A percentile compares a stretch with the other conserved stretches of the same genome.
Evolutionary conservation across 2,797 vertebrate species (phyloP).

Genomic region (Podarcis lilfordi): DNA sequence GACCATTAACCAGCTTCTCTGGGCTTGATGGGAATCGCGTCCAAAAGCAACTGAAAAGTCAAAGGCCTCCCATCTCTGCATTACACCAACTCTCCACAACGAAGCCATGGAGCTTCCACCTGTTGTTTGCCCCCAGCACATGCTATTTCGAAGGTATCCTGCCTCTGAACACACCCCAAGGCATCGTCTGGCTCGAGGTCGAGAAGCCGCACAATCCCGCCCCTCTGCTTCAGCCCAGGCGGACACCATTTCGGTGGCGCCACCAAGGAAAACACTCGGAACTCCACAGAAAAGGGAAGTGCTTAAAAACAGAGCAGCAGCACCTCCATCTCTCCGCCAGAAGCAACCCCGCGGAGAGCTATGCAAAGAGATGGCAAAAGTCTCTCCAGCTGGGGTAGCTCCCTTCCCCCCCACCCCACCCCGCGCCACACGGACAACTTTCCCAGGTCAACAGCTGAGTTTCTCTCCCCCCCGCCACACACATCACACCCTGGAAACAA

Average conservation of each 20-base stretch:
- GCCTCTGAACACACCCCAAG: not conserved
- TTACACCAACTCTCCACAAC: not conserved
- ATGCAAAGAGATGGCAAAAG: not conserved
- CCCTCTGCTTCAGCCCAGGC: not conserved
- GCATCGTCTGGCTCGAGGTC: not conserved
- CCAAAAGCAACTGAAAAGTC: no score
- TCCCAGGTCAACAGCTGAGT: not conserved
- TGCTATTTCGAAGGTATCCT: not conserved
- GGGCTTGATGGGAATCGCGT: no score
- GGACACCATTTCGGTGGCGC: not conserved
- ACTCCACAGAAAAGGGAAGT: not conserved
- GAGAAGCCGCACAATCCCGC: not conserved
- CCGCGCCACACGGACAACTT: not conserved
- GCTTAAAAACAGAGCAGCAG: not conserved
- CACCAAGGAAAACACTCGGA: not conserved
- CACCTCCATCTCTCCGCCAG: not conserved
- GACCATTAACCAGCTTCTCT: no score
- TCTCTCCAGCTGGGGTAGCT: not conserved
- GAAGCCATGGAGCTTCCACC: not conserved
- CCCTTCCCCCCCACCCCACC: no score
- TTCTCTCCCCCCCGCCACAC: no score
- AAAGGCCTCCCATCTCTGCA: no score
- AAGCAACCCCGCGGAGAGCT: not conserved
- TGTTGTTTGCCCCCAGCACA: no score
- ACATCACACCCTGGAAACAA: not conserved